Evolutionary conservation across 1,140 invertebrate genomes (phyloP), one percentile per base, ranked within the genome.

Genomic region (Helicorthomorpha holstii): DNA sequence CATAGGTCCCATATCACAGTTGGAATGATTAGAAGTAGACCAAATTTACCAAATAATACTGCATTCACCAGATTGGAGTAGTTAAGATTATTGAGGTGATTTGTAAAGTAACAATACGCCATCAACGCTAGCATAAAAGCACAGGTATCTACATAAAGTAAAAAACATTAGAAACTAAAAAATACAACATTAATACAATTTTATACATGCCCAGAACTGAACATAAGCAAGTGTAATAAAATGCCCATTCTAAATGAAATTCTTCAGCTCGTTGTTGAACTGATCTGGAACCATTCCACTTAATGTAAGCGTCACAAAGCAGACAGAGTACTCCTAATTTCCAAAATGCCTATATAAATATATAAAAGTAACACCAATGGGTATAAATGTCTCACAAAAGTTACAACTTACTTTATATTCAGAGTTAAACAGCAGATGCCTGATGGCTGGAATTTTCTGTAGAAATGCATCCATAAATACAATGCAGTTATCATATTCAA

Each of bases 401-500:
- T 22, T n/a, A 12, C 21, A 24, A 53, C 34, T 57, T 69, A 68
- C 44, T 61, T 66, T 58, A 7, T 59, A 56, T 29, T 57, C 49
- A 38, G 60, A 58, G 62, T 92, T 91, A 50, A 79, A 80, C 2
- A 91, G 69, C 34, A 90, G 69, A 69, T 91, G 87, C 42, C 85
- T 72, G 61, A 87, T 88, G 1, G 86, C 85, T 54, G 78, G 73
- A 50, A 74, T 77, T 44, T 85, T 82, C 46, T 90, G 70, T 7
- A 92, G 62, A 10, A 91, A 71, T 3, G 86, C 66, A 68, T 90
- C 85, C 55, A 91, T 79, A 53, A 87, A 74, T 0, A 90, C 79
- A 56, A 89, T 81, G 3, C 86, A 78, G 23, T 78, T 73, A 62
- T 91, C 88, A 67, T 84, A 88, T 66, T 92, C 87, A 51, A 90